phyloP scores from a whole-genome alignment of 2,113 vertebrate genomes.

The Henicopernis longicauda region DNA sequence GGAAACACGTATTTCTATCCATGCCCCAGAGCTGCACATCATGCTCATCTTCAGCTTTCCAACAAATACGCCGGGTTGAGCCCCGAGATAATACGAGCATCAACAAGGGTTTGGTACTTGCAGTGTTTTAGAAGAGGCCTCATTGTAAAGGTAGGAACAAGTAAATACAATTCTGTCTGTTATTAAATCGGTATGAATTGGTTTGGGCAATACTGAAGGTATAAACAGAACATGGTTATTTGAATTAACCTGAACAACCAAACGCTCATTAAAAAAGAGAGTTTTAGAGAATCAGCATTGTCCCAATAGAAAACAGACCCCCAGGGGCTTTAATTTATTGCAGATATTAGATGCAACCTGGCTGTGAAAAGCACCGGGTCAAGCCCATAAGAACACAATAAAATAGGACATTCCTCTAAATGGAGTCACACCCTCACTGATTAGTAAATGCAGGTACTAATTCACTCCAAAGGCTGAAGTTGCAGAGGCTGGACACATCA shows the following conservation, averaged over 20 bases:
- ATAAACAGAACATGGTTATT: background rate
- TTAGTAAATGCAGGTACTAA: background rate
- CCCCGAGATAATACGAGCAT: background rate
- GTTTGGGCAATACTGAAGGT: background rate
- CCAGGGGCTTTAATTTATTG: background rate
- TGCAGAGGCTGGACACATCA: background rate
- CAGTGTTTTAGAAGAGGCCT: background rate
- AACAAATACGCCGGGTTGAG: background rate
- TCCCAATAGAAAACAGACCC: background rate
- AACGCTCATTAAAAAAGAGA: background rate
- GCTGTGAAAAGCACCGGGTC: background rate
- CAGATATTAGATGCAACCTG: background rate
- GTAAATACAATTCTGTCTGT: background rate
- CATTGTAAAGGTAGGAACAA: background rate
- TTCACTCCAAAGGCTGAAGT: background rate
- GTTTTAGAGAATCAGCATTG: background rate
- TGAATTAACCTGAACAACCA: background rate
- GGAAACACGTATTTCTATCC: background rate
- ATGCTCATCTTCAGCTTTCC: background rate
- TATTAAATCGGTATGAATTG: background rate
- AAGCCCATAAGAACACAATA: background rate
- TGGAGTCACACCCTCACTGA: background rate
- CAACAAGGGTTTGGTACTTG: background rate
- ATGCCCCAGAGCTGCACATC: background rate
- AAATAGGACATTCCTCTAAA: background rate